Evolutionary conservation across 2,113 vertebrate species (phyloP).

Genomic region (Micronycteris hirsuta): DNA sequence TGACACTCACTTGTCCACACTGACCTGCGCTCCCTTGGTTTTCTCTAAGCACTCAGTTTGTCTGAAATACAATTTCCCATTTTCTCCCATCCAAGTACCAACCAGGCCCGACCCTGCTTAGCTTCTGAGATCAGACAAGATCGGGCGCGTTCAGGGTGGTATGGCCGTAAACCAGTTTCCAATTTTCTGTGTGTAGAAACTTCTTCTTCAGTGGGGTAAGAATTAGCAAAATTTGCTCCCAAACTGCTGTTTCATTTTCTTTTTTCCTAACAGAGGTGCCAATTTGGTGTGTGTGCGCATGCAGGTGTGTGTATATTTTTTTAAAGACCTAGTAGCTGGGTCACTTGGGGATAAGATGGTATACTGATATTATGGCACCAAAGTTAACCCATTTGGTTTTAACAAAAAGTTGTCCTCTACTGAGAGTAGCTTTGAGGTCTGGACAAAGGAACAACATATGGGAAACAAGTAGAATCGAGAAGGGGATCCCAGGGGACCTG

Average conservation of each 20-base stretch:
- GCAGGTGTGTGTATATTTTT: background rate
- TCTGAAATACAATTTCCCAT: background rate
- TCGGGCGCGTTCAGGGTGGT: too few species aligned
- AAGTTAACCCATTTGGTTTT: constrained; percentile 21
- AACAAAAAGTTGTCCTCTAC: constrained; percentile 2
- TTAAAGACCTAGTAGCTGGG: background rate
- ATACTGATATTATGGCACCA: background rate
- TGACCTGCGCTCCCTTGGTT: background rate
- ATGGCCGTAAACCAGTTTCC: background rate
- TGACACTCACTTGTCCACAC: background rate
- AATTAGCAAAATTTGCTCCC: background rate
- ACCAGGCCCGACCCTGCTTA: too few species aligned
- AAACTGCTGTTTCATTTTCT: background rate
- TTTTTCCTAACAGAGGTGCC: background rate
- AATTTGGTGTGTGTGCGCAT: background rate
- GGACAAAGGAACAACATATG: background rate
- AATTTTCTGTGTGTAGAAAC: background rate
- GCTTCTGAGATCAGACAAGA: too few species aligned
- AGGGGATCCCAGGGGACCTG: background rate
- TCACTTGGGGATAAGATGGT: background rate
- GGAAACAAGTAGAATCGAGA: background rate
- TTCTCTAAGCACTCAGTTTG: background rate
- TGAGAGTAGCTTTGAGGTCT: background rate
- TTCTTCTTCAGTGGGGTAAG: background rate
- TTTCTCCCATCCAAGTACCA: background rate